A percentile compares a stretch with the other conserved stretches of the same genome.
phyloP scores from a whole-genome alignment of 1,140 invertebrate species.

The Zaprionus gabonicus region DNA sequence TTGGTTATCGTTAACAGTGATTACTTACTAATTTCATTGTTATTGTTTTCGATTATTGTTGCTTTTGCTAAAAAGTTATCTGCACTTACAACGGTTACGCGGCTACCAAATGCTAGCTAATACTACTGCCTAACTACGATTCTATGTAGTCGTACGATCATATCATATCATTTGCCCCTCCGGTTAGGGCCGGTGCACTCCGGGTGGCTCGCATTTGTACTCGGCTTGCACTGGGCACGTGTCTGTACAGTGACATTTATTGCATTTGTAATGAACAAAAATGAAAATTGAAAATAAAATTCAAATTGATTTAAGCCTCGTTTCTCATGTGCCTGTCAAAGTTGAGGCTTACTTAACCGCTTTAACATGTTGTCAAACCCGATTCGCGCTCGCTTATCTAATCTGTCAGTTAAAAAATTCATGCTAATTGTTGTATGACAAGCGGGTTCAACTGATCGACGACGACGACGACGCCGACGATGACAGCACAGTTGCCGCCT shows the following conservation, averaged over 20 bases:
- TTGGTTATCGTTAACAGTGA: slow-evolving; percentile 2
- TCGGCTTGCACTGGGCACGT: neutral
- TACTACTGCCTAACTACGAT: neutral
- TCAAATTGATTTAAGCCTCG: slow-evolving; percentile 2
- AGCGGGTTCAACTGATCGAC: neutral
- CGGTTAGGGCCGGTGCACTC: slow-evolving; percentile 11
- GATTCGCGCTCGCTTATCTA: slow-evolving; percentile 9
- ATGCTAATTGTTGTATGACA: slow-evolving; percentile 10
- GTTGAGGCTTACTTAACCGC: neutral
- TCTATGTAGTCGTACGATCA: neutral
- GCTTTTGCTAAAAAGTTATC: neutral
- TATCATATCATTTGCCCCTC: slow-evolving; percentile 3
- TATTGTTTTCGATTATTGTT: neutral
- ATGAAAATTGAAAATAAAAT: neutral
- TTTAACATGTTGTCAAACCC: slow-evolving; percentile 26
- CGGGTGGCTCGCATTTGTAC: neutral
- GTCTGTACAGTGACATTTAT: slow-evolving; percentile 7
- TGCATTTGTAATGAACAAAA: slow-evolving; percentile 9
- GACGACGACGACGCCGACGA: neutral
- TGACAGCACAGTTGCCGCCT: neutral
- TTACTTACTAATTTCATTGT: neutral
- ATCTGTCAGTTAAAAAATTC: slow-evolving; percentile 15
- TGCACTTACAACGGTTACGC: slow-evolving; percentile 4
- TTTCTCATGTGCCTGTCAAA: slow-evolving; percentile 15
- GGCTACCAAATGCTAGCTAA: slow-evolving; percentile 10